Percentiles rank a stretch among this genome's conserved stretches.
These are phyloP conservation scores for Tuberolachnus salignus DNA, from an alignment of 2,888 invertebrate genomes.

Conservation along the genomic window DNA sequence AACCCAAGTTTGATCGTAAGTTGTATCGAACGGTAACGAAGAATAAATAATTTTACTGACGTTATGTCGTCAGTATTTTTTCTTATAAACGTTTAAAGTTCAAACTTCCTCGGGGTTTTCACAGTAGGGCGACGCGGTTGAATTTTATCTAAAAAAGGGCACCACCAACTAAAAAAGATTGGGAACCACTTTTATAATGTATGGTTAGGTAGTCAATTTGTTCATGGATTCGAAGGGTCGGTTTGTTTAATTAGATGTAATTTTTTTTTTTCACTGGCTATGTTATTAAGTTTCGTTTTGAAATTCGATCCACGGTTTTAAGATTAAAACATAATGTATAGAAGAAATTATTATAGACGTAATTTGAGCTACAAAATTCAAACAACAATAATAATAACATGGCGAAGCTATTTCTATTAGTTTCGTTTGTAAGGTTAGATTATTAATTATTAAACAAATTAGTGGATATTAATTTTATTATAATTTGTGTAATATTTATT, in stretches of 20 bases:
- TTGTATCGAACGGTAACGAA: too few relatives aligned
- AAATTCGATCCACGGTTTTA: background rate
- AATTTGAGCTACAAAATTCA: conserved; percentile 8
- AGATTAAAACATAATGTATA: background rate
- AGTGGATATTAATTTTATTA: background rate
- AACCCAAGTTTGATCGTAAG: too few relatives aligned
- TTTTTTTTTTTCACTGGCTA: background rate
- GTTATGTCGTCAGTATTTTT: too few relatives aligned
- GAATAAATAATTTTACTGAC: too few relatives aligned
- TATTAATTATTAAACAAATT: background rate
- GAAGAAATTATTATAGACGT: background rate
- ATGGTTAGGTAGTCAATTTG: background rate
- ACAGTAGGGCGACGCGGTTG: too few relatives aligned
- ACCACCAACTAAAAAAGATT: too few relatives aligned
- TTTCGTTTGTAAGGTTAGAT: background rate
- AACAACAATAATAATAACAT: background rate
- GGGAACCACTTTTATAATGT: too few relatives aligned
- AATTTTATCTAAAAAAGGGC: too few relatives aligned
- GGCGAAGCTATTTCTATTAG: background rate
- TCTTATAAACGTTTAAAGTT: too few relatives aligned
- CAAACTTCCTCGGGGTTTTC: too few relatives aligned
- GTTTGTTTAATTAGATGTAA: conserved; percentile 25
- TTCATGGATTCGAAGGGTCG: background rate
- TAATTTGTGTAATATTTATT: conserved; percentile 6
- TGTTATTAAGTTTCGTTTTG: conserved; percentile 15